Conservation (phyloP, 1,140 invertebrate species). For the Drosophila yakuba region DNA sequence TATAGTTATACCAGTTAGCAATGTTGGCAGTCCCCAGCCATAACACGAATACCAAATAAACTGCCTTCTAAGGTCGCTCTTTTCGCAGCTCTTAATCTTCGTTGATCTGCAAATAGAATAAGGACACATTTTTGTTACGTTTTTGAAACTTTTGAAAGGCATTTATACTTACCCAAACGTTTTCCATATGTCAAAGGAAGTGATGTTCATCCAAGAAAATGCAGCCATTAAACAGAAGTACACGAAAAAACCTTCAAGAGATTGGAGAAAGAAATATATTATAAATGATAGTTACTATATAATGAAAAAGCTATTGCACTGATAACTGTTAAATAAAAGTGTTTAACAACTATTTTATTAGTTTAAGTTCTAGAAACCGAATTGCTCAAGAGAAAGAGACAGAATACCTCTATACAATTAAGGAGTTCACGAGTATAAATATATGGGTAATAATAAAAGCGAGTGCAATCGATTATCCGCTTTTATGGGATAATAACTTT, state of each 20-base stretch:
- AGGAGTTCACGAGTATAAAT: not conserved
- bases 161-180: conserved; percentile 89
- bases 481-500: not conserved
- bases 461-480: not conserved
- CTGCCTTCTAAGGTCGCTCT: conserved; percentile 82
- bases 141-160: not conserved
- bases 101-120: conserved; percentile 46
- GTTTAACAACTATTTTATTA: no score
- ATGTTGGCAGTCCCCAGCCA: conserved; percentile 87
- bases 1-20: conserved; percentile 85
- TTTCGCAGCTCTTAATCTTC: conserved; percentile 45
- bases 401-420: no score
- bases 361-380: no score
- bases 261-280: conserved; percentile 38
- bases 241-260: conserved; percentile 89
- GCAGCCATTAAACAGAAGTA: conserved; percentile 94
- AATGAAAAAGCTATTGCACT: no score
- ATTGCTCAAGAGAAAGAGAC: no score
- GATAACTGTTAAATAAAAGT: no score
- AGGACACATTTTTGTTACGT: no score
- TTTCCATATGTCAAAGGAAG: conserved; percentile 95
- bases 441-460: not conserved
- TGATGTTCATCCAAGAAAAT: conserved; percentile 96
- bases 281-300: no score
- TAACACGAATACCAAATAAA: conserved; percentile 88